Evolutionary conservation across 2,888 invertebrate species (phyloP).

Genomic region (Cecidostiba fungosa): DNA sequence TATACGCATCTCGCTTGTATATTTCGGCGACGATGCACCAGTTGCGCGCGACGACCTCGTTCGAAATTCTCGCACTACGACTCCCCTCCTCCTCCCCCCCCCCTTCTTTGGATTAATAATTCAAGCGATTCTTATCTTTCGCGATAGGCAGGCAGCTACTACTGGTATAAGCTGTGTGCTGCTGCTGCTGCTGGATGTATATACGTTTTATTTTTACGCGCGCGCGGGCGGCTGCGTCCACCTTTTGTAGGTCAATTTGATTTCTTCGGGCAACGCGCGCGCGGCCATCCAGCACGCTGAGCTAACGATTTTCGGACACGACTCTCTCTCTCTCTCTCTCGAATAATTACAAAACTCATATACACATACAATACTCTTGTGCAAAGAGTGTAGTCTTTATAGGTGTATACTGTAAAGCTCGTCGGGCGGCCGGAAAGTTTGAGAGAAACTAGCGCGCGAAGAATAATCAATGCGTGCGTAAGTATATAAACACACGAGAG

Average conservation of each 20-base stretch:
- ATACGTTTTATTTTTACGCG: neutral
- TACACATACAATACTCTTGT: no score
- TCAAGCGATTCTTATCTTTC: conserved; percentile 15
- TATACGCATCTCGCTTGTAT: neutral
- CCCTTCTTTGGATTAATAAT: neutral
- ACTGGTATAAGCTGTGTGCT: no score
- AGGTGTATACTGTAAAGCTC: no score
- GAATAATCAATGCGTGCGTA: conserved; percentile 5
- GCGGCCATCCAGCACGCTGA: neutral
- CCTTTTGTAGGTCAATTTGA: conserved; percentile 36
- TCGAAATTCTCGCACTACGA: neutral
- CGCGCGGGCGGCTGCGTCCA: neutral
- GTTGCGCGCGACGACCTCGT: neutral
- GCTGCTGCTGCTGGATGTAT: neutral
- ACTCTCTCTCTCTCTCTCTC: neutral
- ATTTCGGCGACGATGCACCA: neutral
- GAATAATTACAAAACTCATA: no score
- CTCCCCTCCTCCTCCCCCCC: neutral
- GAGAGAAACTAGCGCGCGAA: neutral
- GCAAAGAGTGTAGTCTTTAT: no score
- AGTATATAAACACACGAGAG: neutral
- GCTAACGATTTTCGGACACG: conserved; percentile 3
- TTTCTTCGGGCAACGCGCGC: neutral
- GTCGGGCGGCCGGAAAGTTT: no score
- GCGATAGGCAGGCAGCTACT: neutral